Evolutionary conservation across 2,888 invertebrate genomes (phyloP), one percentile per base, ranked within the genome.

Genomic region (Caenorhabditis sp.): DNA sequence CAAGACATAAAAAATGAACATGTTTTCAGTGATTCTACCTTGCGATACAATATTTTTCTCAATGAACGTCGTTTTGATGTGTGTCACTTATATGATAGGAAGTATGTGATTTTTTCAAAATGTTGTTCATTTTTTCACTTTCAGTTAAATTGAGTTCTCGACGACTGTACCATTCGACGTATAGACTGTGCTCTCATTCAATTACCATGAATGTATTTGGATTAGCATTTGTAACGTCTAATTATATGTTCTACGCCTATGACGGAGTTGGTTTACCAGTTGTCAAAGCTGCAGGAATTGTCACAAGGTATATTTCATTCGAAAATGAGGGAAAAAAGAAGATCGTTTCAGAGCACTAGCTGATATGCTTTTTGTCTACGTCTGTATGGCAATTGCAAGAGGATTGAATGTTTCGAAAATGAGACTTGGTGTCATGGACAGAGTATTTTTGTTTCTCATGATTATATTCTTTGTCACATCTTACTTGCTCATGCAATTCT

Each of bases 11-110:
- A 5, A 12, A 31, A 10, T 10, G 23, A 31, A n/a, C n/a, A n/a
- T n/a, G 43, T n/a, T 85, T 87, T 6, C 91, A 95, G 95, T 94
- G 88, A 94, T 95, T 66, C 90, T 95, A 0, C 94, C 94, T 57
- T 92, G 93, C 10, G 90, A 95, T 19, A 91, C 94, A 83, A 91
- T 92, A 0, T 94, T 93, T 86, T 91, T 92, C 0, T 90, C 93
- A 31, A 91, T 92, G 0, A 94, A 95, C 88, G 89, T 92, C 1
- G 88, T 93, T 53, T 89, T 95, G 1, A 89, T 93, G 78, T 88
- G 93, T 24, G 91, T 92, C 0, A 92, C 93, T 27, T 91, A 93
- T 65, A 91, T 93, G 79, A 92, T 93, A 8, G 73, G 76, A 60
- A 62, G 79, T 77, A 43, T 64, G 79, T 62, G 5, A 21, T 60